Evolutionary conservation across 2,113 vertebrate genomes (phyloP).

Genomic region (Hemichromis elongatus): DNA sequence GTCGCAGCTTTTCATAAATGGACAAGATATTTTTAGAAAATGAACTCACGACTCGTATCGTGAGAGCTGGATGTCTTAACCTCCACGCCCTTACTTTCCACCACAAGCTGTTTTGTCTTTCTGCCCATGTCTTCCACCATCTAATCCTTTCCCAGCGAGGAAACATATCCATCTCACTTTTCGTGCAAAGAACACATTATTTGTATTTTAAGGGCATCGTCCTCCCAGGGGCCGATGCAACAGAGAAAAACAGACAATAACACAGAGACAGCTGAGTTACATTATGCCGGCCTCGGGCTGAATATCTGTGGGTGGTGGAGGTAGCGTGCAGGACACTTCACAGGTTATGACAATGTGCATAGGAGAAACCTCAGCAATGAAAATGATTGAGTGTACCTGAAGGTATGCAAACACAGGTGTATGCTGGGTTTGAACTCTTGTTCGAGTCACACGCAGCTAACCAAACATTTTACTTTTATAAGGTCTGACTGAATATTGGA

Average conservation of each 20-base stretch:
- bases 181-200: conserved; percentile 34
- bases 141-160: not conserved
- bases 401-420: not conserved
- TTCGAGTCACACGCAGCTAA: not conserved
- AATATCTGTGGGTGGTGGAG: conserved; percentile 15
- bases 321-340: conserved; percentile 17
- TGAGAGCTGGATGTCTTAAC: not conserved
- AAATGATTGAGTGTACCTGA: not conserved
- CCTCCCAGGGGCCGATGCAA: not conserved
- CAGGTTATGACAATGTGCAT: not conserved
- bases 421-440: not conserved
- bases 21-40: not conserved
- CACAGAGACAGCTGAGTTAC: not conserved
- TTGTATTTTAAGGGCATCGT: not conserved
- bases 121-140: not conserved
- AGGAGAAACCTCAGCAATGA: conserved; percentile 34
- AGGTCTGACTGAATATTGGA: not conserved
- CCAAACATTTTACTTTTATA: not conserved
- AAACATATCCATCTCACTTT: not conserved
- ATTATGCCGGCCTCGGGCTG: not conserved
- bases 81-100: not conserved
- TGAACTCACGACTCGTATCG: not conserved
- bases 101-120: not conserved
- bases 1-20: rapidly evolving
- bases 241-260: not conserved